These are phyloP conservation scores for Cheilosia grossa DNA, from an alignment of 2,888 invertebrate species.

Conservation along the genomic window DNA sequence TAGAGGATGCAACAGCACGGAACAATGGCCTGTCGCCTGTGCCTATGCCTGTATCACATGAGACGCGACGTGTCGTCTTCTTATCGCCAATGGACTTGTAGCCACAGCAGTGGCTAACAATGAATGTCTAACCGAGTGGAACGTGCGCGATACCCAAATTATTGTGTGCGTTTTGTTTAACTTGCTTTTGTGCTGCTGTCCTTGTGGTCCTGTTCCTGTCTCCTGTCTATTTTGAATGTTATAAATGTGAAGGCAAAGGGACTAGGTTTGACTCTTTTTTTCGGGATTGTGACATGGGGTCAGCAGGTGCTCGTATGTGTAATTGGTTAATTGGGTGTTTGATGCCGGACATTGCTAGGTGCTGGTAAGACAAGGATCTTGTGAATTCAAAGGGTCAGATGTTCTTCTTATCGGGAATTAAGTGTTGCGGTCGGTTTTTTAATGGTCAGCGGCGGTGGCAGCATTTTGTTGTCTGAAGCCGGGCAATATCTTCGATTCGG, in stretches of 20 bases:
- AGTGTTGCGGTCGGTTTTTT: conserved; percentile 42
- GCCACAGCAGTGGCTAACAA: conserved; percentile 58
- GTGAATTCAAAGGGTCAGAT: conserved; percentile 16
- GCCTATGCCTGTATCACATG: conserved; percentile 63
- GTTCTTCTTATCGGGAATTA: conserved; percentile 44
- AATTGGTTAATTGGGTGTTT: conserved; percentile 71
- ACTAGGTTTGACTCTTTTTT: conserved; percentile 34
- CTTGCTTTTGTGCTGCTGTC: conserved; percentile 26
- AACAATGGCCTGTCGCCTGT: conserved; percentile 43
- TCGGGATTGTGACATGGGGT: conserved; percentile 41
- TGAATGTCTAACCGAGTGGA: conserved; percentile 68
- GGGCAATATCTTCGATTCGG: too few relatives aligned
- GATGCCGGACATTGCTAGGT: conserved; percentile 29
- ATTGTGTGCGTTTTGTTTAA: conserved; percentile 39
- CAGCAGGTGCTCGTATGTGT: conserved; percentile 68
- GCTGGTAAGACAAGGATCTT: conserved; percentile 22
- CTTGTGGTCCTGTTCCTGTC: conserved; percentile 44
- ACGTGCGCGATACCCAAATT: conserved; percentile 66
- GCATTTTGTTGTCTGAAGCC: neutral
- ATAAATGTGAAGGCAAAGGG: conserved; percentile 6
- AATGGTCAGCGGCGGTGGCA: conserved; percentile 8
- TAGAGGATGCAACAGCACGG: conserved; percentile 67
- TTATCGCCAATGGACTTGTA: conserved; percentile 50
- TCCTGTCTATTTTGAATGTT: conserved; percentile 33
- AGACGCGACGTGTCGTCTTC: conserved; percentile 15